Evolutionary conservation across 2,888 invertebrate genomes (phyloP).

Genomic region (Oxytorus armatus): DNA sequence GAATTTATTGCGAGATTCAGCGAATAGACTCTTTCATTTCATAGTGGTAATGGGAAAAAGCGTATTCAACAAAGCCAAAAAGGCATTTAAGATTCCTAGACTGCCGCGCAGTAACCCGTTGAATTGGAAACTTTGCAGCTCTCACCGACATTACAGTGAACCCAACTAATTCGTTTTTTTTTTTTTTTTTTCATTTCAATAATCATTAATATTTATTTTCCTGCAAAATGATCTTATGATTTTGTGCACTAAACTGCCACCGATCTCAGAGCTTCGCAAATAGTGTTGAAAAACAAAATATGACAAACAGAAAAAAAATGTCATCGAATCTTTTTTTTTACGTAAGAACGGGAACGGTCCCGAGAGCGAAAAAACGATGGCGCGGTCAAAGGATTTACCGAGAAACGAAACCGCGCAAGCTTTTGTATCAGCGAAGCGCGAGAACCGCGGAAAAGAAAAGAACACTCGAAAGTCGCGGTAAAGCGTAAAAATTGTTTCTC

Average conservation of each 20-base stretch:
- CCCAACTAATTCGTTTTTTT: neutral
- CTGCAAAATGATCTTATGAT: neutral
- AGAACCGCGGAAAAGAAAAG: conserved; percentile 1
- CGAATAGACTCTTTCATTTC: conserved; percentile 44
- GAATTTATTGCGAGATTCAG: conserved; percentile 56
- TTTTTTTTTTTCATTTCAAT: neutral
- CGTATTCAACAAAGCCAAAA: conserved; percentile 53
- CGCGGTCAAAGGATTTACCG: conserved; percentile 55
- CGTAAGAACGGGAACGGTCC: neutral
- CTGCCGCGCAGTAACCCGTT: conserved; percentile 29
- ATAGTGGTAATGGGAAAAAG: conserved; percentile 16
- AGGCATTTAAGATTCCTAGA: conserved; percentile 54
- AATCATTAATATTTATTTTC: neutral
- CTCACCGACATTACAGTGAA: conserved; percentile 28
- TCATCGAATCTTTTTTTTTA: conserved; percentile 7
- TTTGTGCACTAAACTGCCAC: neutral
- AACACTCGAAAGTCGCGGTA: conserved; percentile 13
- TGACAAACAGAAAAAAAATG: neutral
- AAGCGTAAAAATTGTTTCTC: conserved; percentile 47
- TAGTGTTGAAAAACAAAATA: neutral
- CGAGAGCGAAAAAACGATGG: neutral
- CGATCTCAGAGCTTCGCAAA: neutral
- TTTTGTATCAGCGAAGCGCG: conserved; percentile 39
- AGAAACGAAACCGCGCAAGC: conserved; percentile 36
- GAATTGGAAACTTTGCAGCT: conserved; percentile 50